Base-by-base conservation (phyloP, 2,113 vertebrate genomes). In the Mustela nigripes region DNA sequence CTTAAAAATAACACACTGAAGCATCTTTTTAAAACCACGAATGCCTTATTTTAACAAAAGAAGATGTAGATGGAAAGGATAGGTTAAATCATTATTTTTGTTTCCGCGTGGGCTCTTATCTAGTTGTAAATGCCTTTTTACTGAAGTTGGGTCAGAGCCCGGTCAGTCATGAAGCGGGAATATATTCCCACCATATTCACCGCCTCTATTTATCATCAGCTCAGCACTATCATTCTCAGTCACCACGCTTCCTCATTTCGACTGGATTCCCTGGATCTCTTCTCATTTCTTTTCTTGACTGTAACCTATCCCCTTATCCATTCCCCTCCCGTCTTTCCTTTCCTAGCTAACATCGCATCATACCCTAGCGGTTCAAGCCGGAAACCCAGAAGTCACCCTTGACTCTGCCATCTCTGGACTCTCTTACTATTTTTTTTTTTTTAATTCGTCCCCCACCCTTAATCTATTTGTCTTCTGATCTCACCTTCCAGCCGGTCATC, bases 1-100 rank as follows among this genome's bases (percentile, higher is more conserved):
- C 71, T 95, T 94, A 93, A 87, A 92, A 93, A 91, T 78, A 91
- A 93, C 80, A 79, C 3, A 4, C n/a, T 79, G 65, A 79, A 85
- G 58, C 42, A 90, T 33, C 89, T 89, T 97, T 89, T 96, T 42
- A 31, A 95, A 97, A 94, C 73, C 65, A 95, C 36, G 86, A 90
- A 63, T 45, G 56, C 65, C 19, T 76, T 87, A 94, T 65, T 97
- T 65, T 96, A 94, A 88, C 71, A 97, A 89, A 92, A 92, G 69
- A 81, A 94, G 39, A 89, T 50, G 42, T 60, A 19, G 74, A 83
- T 76, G 5, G 53, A 67, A 91, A 85, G 28, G 15, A 94, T 33
- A 50, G 31, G 31, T 5, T 31, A n/a, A 53, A 58, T 67, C 53
- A 91, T 89, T 95, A 74, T 90, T 96, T 97, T 88, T 71, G 69